Evolutionary conservation across 2,113 vertebrate genomes (phyloP).

Genomic region (Caranx ignobilis): DNA sequence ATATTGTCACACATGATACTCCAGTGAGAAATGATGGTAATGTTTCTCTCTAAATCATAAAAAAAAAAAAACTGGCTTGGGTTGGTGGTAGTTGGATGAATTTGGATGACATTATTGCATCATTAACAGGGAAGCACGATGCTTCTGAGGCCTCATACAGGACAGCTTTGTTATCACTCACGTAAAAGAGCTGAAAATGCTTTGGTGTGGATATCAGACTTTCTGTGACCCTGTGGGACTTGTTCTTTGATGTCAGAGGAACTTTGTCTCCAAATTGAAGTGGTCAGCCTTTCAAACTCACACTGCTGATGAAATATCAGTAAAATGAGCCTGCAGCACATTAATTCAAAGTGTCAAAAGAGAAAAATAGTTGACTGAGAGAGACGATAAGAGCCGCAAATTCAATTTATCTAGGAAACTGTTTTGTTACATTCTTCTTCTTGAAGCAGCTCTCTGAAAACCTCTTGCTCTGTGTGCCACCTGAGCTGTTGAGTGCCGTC

Average conservation of each 20-base stretch:
- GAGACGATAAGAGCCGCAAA: slow-evolving; percentile 6
- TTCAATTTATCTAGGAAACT: background rate
- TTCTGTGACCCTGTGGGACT: background rate
- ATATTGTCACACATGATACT: too few species aligned
- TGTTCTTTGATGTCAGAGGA: slow-evolving; percentile 1
- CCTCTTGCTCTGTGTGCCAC: slow-evolving; percentile 16
- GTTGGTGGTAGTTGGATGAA: too few species aligned
- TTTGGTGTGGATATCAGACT: background rate
- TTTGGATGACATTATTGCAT: too few species aligned
- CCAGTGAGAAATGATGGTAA: too few species aligned
- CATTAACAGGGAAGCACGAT: too few species aligned
- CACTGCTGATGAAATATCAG: slow-evolving; percentile 8
- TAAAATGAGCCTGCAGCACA: slow-evolving; percentile 31
- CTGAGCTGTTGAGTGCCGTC: slow-evolving; percentile 22
- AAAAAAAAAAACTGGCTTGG: too few species aligned
- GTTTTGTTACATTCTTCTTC: slow-evolving; percentile 10
- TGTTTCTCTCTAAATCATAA: too few species aligned
- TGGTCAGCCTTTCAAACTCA: slow-evolving; percentile 3
- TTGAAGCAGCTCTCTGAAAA: slow-evolving; percentile 8
- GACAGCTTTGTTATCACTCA: background rate
- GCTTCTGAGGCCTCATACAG: background rate
- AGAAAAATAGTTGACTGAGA: background rate
- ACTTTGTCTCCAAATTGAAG: slow-evolving; percentile 1
- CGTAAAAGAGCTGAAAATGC: background rate
- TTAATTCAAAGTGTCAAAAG: slow-evolving; percentile 1